Conservation (phyloP, 2,113 vertebrate species). For the Penelope pileata region DNA sequence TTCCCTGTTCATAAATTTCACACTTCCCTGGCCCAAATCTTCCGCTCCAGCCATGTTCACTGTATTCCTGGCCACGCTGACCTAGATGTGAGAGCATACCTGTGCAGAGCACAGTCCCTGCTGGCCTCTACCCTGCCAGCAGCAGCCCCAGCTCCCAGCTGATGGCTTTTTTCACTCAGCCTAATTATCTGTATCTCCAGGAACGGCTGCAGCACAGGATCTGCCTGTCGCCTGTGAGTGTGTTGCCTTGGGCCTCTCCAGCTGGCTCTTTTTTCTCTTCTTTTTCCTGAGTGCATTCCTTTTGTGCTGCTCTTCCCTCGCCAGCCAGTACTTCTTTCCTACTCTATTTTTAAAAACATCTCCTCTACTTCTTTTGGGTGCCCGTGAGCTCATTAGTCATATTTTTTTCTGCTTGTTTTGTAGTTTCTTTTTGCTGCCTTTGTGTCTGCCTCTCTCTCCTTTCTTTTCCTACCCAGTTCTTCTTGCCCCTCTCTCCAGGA, state of each 20-base stretch:
- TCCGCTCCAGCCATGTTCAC: neutral
- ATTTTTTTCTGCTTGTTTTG: neutral
- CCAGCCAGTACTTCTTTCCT: neutral
- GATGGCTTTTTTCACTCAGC: neutral
- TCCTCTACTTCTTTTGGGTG: neutral
- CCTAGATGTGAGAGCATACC: neutral
- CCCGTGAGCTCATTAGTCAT: neutral
- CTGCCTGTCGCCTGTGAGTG: neutral
- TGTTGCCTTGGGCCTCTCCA: neutral
- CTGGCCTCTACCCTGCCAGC: neutral
- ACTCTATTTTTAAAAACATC: neutral
- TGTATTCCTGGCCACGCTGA: neutral
- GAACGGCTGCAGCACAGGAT: neutral
- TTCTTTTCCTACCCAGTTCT: neutral
- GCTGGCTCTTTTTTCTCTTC: neutral
- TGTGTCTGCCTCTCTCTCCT: neutral
- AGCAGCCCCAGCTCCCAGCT: neutral
- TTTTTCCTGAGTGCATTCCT: neutral
- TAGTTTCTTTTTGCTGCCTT: neutral
- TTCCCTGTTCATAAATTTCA: neutral
- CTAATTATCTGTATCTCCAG: neutral
- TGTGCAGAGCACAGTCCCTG: rapidly evolving
- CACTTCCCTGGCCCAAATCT: neutral
- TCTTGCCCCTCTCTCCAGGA: slow-evolving; percentile 2
- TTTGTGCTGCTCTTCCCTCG: neutral